Evolutionary conservation across 2,888 invertebrate genomes (phyloP).

Genomic region (Diarsia brunnea): DNA sequence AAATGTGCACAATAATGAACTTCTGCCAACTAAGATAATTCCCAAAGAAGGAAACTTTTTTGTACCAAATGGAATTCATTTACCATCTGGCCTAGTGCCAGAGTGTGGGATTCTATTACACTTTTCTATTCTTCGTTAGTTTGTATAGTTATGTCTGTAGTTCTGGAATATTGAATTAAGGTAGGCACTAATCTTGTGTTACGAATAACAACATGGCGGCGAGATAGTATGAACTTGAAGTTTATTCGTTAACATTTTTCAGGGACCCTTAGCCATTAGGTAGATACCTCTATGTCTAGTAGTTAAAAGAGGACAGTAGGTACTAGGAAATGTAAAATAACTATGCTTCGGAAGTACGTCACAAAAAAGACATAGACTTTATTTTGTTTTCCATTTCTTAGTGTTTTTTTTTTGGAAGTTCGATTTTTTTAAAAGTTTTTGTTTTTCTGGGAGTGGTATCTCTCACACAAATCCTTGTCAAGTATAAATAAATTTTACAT

Average conservation of each 20-base stretch:
- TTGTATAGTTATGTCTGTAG: not conserved
- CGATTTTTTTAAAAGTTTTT: too few species aligned
- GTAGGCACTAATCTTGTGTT: not conserved
- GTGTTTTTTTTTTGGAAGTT: too few species aligned
- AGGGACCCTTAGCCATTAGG: not conserved
- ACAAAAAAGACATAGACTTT: too few species aligned
- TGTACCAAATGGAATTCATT: constrained; percentile 51
- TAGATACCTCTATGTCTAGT: not conserved
- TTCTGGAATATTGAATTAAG: constrained; percentile 24
- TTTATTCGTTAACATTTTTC: not conserved
- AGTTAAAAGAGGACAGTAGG: not conserved
- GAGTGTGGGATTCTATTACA: constrained; percentile 51
- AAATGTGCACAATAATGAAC: constrained; percentile 44
- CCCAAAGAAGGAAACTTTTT: constrained; percentile 41
- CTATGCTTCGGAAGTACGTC: too few species aligned
- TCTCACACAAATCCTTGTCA: too few species aligned
- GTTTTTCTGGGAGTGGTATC: too few species aligned
- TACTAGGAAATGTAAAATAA: too few species aligned
- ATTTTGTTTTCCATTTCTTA: too few species aligned
- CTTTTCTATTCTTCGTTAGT: constrained; percentile 20
- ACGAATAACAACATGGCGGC: not conserved
- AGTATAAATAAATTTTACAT: too few species aligned
- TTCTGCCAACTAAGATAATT: constrained; percentile 53
- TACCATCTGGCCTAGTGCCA: constrained; percentile 56
- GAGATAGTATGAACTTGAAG: not conserved